phyloP scores from a whole-genome alignment of 2,888 invertebrate species.

The Cotesia congregata region DNA sequence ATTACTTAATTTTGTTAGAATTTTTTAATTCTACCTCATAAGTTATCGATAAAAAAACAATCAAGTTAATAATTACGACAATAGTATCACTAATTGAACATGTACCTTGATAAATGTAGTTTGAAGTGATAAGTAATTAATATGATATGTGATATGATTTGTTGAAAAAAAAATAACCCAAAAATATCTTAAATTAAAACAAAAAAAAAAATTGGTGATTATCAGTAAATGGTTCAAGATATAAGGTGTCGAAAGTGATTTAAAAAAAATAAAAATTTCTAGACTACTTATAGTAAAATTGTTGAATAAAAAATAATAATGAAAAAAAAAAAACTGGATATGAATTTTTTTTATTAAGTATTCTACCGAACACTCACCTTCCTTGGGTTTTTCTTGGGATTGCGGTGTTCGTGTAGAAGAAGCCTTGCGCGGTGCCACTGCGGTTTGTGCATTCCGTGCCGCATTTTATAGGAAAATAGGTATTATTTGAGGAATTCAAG shows the following conservation, averaged over 20 bases:
- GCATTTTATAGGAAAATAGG: slow-evolving; percentile 59
- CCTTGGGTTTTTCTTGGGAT: slow-evolving; percentile 68
- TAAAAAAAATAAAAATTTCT: neutral
- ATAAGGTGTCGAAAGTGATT: neutral
- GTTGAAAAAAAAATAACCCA: neutral
- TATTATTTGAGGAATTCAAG: slow-evolving; percentile 43
- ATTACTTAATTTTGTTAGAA: neutral
- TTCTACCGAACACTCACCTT: slow-evolving; percentile 65
- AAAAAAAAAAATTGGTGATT: neutral
- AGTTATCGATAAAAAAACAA: neutral
- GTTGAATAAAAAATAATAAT: slow-evolving; percentile 8
- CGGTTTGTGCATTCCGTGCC: slow-evolving; percentile 69
- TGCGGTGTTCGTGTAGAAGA: slow-evolving; percentile 66
- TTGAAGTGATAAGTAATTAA: neutral
- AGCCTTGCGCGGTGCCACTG: slow-evolving; percentile 68
- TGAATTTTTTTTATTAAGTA: slow-evolving; percentile 38
- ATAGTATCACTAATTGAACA: neutral
- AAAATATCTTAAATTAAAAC: neutral
- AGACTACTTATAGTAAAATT: neutral
- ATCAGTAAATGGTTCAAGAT: neutral
- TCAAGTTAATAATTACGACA: neutral
- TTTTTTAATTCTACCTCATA: neutral
- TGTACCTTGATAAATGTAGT: neutral
- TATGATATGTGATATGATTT: neutral
- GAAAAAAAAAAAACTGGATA: slow-evolving; percentile 2